phyloP scores from a whole-genome alignment of 2,797 vertebrate species.

The Falco biarmicus region DNA sequence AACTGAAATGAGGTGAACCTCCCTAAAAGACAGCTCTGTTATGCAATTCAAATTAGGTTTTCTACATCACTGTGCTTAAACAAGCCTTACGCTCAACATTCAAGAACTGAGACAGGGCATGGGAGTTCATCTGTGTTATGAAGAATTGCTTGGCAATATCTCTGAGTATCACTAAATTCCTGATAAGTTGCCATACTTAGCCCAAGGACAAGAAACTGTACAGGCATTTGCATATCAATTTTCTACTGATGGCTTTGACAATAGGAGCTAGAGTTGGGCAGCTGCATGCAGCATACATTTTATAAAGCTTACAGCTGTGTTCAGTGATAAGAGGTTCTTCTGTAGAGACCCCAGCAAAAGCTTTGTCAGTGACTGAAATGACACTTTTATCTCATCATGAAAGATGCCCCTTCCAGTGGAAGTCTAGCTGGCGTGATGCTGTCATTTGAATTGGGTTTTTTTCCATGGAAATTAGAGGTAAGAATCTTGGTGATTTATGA shows the following conservation, averaged over 20 bases:
- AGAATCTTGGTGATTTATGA: constrained; percentile 13
- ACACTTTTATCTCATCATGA: constrained; percentile 31
- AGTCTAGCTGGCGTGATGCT: background rate
- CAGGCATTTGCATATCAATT: constrained; percentile 44
- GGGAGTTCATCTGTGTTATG: background rate
- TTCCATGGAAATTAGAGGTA: background rate
- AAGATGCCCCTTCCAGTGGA: background rate
- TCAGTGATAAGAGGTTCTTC: constrained; percentile 43
- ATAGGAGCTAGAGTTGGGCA: background rate
- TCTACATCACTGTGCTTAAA: background rate
- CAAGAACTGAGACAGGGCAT: background rate
- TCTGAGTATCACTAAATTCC: constrained; percentile 23
- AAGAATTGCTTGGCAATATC: background rate
- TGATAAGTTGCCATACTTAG: constrained; percentile 12
- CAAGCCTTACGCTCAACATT: background rate
- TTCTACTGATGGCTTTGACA: background rate
- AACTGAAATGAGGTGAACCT: background rate
- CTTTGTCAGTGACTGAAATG: constrained; percentile 31
- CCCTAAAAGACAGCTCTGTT: background rate
- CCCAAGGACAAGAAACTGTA: constrained; percentile 19
- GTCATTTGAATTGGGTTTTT: background rate
- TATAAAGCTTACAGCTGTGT: constrained; percentile 45
- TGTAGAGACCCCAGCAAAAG: constrained; percentile 14
- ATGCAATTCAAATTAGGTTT: background rate
- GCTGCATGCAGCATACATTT: background rate